Base-by-base conservation (phyloP, 2,888 invertebrate species). In the Sacculina carcini region DNA sequence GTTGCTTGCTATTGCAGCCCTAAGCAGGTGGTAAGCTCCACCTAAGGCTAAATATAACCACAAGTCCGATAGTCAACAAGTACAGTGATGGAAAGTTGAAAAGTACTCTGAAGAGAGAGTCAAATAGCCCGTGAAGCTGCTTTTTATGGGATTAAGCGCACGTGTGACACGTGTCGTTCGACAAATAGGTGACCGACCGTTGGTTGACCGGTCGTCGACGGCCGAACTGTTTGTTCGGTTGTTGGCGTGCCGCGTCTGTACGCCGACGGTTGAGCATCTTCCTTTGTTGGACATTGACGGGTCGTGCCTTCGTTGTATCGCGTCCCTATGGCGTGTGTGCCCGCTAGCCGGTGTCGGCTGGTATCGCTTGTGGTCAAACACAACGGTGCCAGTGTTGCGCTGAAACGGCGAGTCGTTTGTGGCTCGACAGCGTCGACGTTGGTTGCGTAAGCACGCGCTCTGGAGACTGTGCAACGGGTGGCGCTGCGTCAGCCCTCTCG, bases 1-100 rank as follows among this genome's bases (percentile, higher is more conserved):
- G n/a, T n/a, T n/a, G n/a, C n/a, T n/a, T n/a, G n/a, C n/a, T n/a
- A n/a, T n/a, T n/a, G n/a, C n/a, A n/a, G n/a, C n/a, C n/a, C n/a
- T n/a, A 73, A 73, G 67, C 61, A 65, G 71, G 71, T 69, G 73
- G 73, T 74, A 73, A 73, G 71, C 68, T 66, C 64, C 65, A 63
- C 62, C 65, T 62, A 70, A 70, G 64, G 65, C 69, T 69, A 73
- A 74, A 74, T 74, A 73, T 67, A 59, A 65, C 66, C 69, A 67
- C 67, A 71, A 73, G 71, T 70, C 72, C 73, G 72, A 75, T 74
- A 74, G 73, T 70, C 67, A 69, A 53, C 51, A 73, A 73, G 72
- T 73, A n/a, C n/a, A 72, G 73, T 71, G 73, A 75, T 71, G 73
- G 73, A 76, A 75, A 76, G 74, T 65, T 74, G 73, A 70, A 73